These are phyloP conservation scores for Entomobrya multifasciata DNA, from an alignment of 2,888 invertebrate genomes.

Conservation along the genomic window DNA sequence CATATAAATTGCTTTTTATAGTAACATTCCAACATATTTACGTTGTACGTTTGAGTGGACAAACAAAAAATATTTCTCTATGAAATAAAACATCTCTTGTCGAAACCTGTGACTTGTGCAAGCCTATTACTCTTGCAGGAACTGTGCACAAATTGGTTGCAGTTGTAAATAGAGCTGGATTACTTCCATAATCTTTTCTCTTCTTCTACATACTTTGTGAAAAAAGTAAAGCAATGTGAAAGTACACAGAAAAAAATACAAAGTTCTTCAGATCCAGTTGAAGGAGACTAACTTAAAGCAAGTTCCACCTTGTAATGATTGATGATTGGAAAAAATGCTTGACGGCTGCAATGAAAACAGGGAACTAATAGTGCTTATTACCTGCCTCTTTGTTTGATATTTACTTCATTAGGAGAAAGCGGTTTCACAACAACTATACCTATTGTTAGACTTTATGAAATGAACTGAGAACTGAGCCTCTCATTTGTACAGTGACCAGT, in stretches of 20 bases:
- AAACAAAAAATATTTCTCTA: too few species aligned
- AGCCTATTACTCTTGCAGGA: not conserved
- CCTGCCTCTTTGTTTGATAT: slow-evolving; percentile 34
- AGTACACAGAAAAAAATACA: not conserved
- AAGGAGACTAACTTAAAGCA: not conserved
- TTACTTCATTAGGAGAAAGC: slow-evolving; percentile 10
- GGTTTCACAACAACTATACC: not conserved
- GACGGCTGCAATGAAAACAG: slow-evolving; percentile 54
- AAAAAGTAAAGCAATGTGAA: not conserved
- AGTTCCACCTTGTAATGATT: slow-evolving; percentile 53
- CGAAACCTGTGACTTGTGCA: not conserved
- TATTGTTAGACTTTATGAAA: not conserved
- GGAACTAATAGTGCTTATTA: slow-evolving; percentile 38
- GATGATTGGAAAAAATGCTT: slow-evolving; percentile 54
- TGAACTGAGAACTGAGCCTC: too few species aligned
- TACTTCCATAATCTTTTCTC: too few species aligned
- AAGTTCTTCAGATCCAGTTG: not conserved
- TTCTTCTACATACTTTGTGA: not conserved
- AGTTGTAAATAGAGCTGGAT: too few species aligned
- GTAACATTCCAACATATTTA: too few species aligned
- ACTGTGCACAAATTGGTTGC: not conserved
- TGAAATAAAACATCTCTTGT: too few species aligned
- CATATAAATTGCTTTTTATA: too few species aligned
- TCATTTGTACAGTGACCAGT: too few species aligned
- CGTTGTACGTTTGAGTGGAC: too few species aligned